Evolutionary conservation across 2,888 invertebrate species (phyloP), one percentile per base, ranked within the genome.

Genomic region (Leucophenga montana): DNA sequence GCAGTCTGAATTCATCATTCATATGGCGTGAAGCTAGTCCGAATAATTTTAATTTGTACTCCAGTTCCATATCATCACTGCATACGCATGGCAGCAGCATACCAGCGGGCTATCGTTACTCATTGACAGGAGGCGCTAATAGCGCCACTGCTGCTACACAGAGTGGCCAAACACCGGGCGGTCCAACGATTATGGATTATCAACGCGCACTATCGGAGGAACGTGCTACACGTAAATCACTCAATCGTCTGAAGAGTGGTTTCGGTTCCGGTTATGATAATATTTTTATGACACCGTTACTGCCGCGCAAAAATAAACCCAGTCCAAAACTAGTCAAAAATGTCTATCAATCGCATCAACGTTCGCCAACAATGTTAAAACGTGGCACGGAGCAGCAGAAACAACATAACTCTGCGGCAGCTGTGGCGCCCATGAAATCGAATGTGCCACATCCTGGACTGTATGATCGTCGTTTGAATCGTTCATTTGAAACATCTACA

Each of bases 11-110:
- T 71, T 89, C 89, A 33, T 89, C 89, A n/a, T 89, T 86, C 71
- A 88, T 89, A 65, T 89, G 89, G 89, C 88, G 89, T 68, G 89
- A 89, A 79, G 89, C 88, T 16, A 89, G 87, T 78, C 89, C 89
- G 56, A 89, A 89, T 75, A 89, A 86, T 80, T 89, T 89, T 70
- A 89, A 89, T 77, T 75, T 89, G 73, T 89, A 89, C 76, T 88
- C 89, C 71, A 85, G 88, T 14, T 89, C 89, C 44, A 87, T 88
- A 70, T 87, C 88, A 44, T 86, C 89, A 1, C 69, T 89, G 31
- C 88, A 88, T 74, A 78, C 87, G 70, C 54, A 48, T 39, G 22
- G 57, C 31, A 27, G 11, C 57, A 18, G 50, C 50, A 57, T 44
- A 16, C 66, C 39, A 4, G 22, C 31, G 11, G 85, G 82, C 1